A percentile compares a stretch with the other conserved stretches of the same genome.
phyloP scores from a whole-genome alignment of 2,888 invertebrate genomes.

The Amphipyra berbera region DNA sequence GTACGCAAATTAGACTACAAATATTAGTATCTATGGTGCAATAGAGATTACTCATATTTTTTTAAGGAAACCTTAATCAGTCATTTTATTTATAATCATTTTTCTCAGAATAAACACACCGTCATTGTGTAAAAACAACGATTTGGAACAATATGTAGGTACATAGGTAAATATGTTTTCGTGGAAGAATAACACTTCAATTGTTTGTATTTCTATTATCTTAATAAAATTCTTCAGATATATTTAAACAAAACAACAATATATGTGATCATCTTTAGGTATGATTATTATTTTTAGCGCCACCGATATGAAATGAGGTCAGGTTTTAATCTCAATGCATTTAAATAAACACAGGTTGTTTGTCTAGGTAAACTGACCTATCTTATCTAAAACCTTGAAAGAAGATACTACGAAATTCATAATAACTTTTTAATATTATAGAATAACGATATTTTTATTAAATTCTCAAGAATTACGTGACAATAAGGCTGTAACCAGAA shows the following conservation, averaged over 20 bases:
- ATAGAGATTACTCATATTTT: no score
- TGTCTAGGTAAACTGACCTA: conserved; percentile 14
- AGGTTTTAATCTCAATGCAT: conserved; percentile 31
- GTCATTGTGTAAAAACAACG: no score
- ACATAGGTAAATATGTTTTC: no score
- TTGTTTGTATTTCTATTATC: no score
- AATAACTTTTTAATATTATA: neutral
- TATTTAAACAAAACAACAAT: conserved; percentile 37
- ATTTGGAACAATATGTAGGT: no score
- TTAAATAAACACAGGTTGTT: conserved; percentile 22
- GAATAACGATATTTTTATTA: conserved; percentile 6
- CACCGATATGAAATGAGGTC: conserved; percentile 36
- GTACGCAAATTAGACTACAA: no score
- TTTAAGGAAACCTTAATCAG: no score
- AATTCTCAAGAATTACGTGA: conserved; percentile 28
- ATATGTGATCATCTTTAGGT: conserved; percentile 10
- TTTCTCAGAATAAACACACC: no score
- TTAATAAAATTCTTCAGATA: neutral
- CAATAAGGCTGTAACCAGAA: conserved; percentile 15
- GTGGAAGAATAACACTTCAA: no score
- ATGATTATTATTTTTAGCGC: conserved; percentile 10
- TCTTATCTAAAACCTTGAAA: conserved; percentile 36
- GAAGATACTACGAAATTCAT: neutral
- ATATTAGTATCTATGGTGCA: no score
- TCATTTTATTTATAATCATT: no score